Percentiles rank a stretch among this genome's conserved stretches.
These are phyloP conservation scores for Microctenopoma lineatum DNA, from an alignment of 2,797 vertebrate species.

Conservation along the genomic window DNA sequence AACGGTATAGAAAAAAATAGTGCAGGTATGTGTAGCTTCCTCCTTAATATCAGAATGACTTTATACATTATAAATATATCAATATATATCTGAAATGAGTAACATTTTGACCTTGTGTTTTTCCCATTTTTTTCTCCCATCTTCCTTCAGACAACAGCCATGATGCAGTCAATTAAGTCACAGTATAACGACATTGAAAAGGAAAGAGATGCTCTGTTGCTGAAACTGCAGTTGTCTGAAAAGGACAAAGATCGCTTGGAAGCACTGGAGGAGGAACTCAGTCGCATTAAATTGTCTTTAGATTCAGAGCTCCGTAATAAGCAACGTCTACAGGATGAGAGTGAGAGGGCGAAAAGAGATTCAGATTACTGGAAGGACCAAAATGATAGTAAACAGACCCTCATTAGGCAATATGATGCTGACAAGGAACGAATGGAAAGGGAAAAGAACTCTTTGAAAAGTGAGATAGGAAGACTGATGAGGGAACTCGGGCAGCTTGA, in stretches of 20 bases:
- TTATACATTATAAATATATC: neutral
- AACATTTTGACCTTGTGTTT: constrained; percentile 27
- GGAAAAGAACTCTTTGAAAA: constrained; percentile 85
- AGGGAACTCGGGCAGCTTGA: constrained; percentile 88
- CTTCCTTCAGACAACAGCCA: constrained; percentile 85
- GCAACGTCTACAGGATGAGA: constrained; percentile 89
- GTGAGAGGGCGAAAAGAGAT: constrained; percentile 89
- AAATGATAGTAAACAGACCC: constrained; percentile 86
- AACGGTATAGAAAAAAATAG: neutral
- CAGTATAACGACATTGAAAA: constrained; percentile 86
- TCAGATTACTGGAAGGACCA: constrained; percentile 91
- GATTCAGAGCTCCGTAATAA: constrained; percentile 88
- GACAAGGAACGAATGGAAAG: constrained; percentile 87
- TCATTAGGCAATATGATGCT: constrained; percentile 83
- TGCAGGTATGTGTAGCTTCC: constrained; percentile 33
- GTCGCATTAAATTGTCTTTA: constrained; percentile 83
- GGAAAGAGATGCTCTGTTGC: constrained; percentile 89
- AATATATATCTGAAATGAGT: constrained; percentile 22
- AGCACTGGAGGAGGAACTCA: constrained; percentile 90
- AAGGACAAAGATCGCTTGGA: constrained; percentile 86
- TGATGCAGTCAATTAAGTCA: constrained; percentile 88
- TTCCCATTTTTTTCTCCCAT: constrained; percentile 20
- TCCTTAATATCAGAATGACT: neutral
- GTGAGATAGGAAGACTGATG: constrained; percentile 89
- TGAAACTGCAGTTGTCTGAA: constrained; percentile 88